Conservation (phyloP, 2,797 vertebrate genomes). For the Mormyrus hasselquistii region DNA sequence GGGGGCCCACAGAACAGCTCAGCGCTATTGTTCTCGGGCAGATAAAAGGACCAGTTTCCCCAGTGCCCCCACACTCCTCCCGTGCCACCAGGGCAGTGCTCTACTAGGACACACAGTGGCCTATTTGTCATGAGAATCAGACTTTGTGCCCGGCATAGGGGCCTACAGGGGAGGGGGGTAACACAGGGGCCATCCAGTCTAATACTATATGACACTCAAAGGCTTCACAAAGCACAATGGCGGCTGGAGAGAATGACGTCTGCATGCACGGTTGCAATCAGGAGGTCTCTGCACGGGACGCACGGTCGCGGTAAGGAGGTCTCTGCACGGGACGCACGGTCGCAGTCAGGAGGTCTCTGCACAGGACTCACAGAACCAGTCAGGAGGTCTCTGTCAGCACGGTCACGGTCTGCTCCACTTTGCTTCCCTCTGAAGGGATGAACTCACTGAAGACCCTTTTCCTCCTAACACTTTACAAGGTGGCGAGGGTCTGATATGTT, state of each 20-base stretch:
- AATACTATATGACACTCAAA: background rate
- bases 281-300: background rate
- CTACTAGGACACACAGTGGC: slow-evolving; percentile 15
- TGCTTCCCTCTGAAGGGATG: background rate
- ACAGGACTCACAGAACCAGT: background rate
- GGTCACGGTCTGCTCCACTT: background rate
- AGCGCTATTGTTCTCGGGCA: slow-evolving; percentile 19
- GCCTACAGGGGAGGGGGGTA: background rate
- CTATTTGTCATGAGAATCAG: slow-evolving; percentile 15
- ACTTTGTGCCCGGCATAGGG: background rate
- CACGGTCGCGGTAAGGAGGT: background rate
- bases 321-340: background rate
- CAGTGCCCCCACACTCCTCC: background rate
- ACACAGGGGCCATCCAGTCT: background rate
- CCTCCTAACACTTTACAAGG: background rate
- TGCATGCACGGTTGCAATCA: background rate
- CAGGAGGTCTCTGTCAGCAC: background rate
- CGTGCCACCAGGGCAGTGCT: slow-evolving; percentile 15
- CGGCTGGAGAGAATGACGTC: background rate
- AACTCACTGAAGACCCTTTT: background rate
- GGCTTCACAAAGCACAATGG: slow-evolving; percentile 19
- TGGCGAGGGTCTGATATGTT: background rate
- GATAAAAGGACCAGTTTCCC: slow-evolving; percentile 24
- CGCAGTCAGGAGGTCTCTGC: background rate
- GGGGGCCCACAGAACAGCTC: background rate